A percentile compares a stretch with the other conserved stretches of the same genome.
Conservation (phyloP, 2,888 invertebrate genomes). For the Venusia cambrica region DNA sequence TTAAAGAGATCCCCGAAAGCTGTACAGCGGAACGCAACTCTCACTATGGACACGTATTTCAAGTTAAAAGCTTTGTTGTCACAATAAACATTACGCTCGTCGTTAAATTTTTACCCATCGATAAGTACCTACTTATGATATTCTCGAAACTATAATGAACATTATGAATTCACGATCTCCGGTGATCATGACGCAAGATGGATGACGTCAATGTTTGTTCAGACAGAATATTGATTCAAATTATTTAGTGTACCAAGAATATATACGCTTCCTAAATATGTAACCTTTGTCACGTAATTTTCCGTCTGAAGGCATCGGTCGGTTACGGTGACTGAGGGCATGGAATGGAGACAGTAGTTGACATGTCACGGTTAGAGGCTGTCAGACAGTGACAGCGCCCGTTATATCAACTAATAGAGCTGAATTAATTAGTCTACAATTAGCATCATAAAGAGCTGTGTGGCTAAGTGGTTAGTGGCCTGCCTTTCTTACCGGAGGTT, state of each 20-base stretch:
- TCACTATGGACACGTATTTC: too few relatives aligned
- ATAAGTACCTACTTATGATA: too few relatives aligned
- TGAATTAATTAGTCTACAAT: conserved; percentile 28
- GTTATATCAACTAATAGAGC: conserved; percentile 30
- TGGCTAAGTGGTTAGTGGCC: too few relatives aligned
- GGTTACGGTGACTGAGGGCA: conserved; percentile 9
- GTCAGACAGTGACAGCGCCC: conserved; percentile 23
- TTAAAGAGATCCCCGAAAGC: too few relatives aligned
- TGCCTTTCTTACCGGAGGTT: too few relatives aligned
- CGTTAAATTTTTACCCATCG: too few relatives aligned
- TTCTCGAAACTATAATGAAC: conserved; percentile 5
- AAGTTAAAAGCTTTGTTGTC: too few relatives aligned
- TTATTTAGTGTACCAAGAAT: conserved; percentile 2
- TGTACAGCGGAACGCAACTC: too few relatives aligned
- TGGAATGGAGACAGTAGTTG: conserved; percentile 14
- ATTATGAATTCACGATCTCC: conserved; percentile 7
- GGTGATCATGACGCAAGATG: conserved; percentile 9
- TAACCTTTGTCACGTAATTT: neutral
- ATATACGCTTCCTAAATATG: neutral
- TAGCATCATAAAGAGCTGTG: too few relatives aligned
- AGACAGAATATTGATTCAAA: conserved; percentile 11
- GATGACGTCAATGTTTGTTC: conserved; percentile 16
- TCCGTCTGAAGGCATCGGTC: conserved; percentile 6
- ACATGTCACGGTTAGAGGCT: conserved; percentile 16
- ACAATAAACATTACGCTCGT: too few relatives aligned